These are phyloP conservation scores for Loxodonta africana DNA, from an alignment of 2,113 vertebrate species.

Conservation along the genomic window DNA sequence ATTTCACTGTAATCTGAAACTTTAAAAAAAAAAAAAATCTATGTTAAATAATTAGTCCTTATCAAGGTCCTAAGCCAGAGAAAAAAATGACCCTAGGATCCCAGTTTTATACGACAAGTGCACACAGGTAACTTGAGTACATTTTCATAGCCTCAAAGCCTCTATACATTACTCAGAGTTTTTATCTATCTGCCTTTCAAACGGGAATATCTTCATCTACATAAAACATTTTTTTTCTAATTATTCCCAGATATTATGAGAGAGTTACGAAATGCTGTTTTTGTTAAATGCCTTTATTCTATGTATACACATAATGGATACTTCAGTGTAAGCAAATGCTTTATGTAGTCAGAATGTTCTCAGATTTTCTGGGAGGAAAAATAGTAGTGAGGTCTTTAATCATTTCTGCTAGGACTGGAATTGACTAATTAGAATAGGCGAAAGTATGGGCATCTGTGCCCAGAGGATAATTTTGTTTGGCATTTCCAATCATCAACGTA, in stretches of 20 bases:
- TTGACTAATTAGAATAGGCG: background rate
- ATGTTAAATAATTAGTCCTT: conserved; percentile 15
- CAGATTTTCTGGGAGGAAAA: background rate
- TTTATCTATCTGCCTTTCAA: background rate
- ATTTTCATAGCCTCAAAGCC: background rate
- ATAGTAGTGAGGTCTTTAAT: background rate
- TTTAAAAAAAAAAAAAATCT: background rate
- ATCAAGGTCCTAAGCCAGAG: background rate
- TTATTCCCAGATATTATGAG: background rate
- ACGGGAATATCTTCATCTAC: background rate
- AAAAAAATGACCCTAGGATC: background rate
- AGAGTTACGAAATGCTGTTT: conserved; percentile 7
- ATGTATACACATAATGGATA: background rate
- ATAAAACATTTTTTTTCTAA: background rate
- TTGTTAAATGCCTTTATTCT: conserved; percentile 22
- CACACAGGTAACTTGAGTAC: background rate
- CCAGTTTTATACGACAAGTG: background rate
- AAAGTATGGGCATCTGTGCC: background rate
- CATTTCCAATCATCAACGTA: background rate
- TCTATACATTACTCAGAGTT: background rate
- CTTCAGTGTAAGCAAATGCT: background rate
- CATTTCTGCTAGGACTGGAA: background rate
- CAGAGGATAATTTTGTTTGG: conserved; percentile 24
- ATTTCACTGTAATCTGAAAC: background rate
- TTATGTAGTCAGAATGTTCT: background rate